These are phyloP conservation scores for Plecturocebus donacophilus DNA, from an alignment of 2,113 vertebrate species.

Conservation along the genomic window DNA sequence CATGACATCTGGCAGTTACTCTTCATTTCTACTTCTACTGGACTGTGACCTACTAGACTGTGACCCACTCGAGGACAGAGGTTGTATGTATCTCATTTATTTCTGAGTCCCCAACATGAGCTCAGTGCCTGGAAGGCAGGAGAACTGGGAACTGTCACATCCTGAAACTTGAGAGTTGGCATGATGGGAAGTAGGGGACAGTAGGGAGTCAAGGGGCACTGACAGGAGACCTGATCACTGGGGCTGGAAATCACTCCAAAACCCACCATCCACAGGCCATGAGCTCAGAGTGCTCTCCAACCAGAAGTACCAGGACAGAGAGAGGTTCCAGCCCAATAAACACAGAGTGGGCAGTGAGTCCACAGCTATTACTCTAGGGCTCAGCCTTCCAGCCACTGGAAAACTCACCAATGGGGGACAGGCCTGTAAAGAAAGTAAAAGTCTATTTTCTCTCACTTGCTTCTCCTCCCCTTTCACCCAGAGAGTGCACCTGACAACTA, in stretches of 20 bases:
- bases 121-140: background rate
- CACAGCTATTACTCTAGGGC: background rate
- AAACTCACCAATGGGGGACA: background rate
- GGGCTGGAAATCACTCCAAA: background rate
- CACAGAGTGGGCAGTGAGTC: background rate
- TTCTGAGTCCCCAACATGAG: background rate
- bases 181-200: background rate
- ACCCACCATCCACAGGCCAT: background rate
- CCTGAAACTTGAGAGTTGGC: background rate
- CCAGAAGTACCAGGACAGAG: background rate
- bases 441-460: background rate
- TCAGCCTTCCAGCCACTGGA: background rate
- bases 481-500: background rate
- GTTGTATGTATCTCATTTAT: background rate
- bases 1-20: background rate
- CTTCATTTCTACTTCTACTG: background rate
- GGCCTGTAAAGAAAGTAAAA: conserved; percentile 11
- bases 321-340: background rate
- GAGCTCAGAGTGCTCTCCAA: background rate
- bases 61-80: background rate
- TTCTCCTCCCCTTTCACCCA: background rate
- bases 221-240: background rate
- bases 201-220: background rate
- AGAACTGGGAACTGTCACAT: background rate
- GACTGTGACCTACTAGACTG: background rate